Conservation (phyloP, 1,140 invertebrate genomes). For the Proctacanthus coquilletti region DNA sequence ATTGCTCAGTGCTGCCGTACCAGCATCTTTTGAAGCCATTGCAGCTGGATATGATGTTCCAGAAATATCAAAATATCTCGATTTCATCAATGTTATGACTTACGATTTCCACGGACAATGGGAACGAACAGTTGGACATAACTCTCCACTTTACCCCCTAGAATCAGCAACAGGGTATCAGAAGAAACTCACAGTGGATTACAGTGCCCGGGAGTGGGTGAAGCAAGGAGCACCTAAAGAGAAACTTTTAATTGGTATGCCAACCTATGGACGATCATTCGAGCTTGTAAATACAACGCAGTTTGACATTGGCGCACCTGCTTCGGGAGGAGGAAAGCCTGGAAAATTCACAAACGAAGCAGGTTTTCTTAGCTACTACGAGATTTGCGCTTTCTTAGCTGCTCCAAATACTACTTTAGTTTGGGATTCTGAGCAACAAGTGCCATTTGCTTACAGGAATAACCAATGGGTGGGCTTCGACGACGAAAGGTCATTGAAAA, state of each 20-base stretch:
- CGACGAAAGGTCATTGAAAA: conserved; percentile 80
- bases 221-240: conserved; percentile 87
- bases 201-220: conserved; percentile 81
- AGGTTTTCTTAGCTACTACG: conserved; percentile 88
- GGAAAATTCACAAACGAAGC: conserved; percentile 77
- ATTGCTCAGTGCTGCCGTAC: conserved; percentile 77
- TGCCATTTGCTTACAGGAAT: conserved; percentile 79
- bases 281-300: conserved; percentile 75
- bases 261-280: conserved; percentile 89
- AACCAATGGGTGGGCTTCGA: conserved; percentile 95
- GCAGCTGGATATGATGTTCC: conserved; percentile 87
- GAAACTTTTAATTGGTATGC: conserved; percentile 90
- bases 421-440: conserved; percentile 93
- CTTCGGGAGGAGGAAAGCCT: conserved; percentile 64
- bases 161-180: conserved; percentile 79
- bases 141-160: conserved; percentile 75
- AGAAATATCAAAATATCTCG: conserved; percentile 85
- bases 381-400: conserved; percentile 85
- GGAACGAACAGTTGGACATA: conserved; percentile 84
- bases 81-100: conserved; percentile 90
- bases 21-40: conserved; percentile 82
- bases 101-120: conserved; percentile 91
- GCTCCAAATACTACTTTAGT: conserved; percentile 84
- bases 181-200: conserved; percentile 83
- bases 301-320: conserved; percentile 85